Percentiles rank a stretch among this genome's conserved stretches.
Conservation (phyloP, 2,888 invertebrate species). For the Mesorhabditis sp. region DNA sequence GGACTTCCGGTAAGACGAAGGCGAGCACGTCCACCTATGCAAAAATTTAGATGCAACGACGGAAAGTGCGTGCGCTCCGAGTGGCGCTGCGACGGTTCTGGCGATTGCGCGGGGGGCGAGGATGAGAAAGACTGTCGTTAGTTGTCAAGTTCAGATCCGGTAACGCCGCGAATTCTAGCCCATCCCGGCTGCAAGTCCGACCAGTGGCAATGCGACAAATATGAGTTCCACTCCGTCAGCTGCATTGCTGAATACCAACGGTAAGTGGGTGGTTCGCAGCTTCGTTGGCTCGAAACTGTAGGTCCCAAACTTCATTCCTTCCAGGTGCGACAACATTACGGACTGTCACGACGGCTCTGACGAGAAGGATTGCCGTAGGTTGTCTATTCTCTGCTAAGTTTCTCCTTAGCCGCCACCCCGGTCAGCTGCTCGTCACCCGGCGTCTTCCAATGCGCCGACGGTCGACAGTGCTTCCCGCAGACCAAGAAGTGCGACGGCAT, state of each 20-base stretch:
- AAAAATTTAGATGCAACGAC: constrained; percentile 57
- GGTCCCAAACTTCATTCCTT: constrained; percentile 12
- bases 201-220: constrained; percentile 85
- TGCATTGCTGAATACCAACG: constrained; percentile 87
- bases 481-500: constrained; percentile 86
- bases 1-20: not conserved
- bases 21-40: not conserved
- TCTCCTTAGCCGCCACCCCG: constrained; percentile 31
- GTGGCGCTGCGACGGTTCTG: constrained; percentile 55
- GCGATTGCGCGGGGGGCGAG: constrained; percentile 70
- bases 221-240: constrained; percentile 87
- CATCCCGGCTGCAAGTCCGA: constrained; percentile 84
- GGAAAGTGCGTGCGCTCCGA: constrained; percentile 83
- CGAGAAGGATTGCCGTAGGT: constrained; percentile 88
- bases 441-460: constrained; percentile 75
- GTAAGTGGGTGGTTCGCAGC: not conserved
- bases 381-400: constrained; percentile 4
- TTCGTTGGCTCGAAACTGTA: not conserved
- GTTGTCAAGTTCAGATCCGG: constrained; percentile 15
- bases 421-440: constrained; percentile 43
- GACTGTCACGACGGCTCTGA: constrained; percentile 93
- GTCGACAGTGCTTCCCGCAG: constrained; percentile 77
- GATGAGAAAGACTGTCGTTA: constrained; percentile 56
- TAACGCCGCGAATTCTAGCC: constrained; percentile 66
- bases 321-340: constrained; percentile 80